These are phyloP conservation scores for Unio delphinus DNA, from an alignment of 2,888 invertebrate genomes.

Conservation along the genomic window DNA sequence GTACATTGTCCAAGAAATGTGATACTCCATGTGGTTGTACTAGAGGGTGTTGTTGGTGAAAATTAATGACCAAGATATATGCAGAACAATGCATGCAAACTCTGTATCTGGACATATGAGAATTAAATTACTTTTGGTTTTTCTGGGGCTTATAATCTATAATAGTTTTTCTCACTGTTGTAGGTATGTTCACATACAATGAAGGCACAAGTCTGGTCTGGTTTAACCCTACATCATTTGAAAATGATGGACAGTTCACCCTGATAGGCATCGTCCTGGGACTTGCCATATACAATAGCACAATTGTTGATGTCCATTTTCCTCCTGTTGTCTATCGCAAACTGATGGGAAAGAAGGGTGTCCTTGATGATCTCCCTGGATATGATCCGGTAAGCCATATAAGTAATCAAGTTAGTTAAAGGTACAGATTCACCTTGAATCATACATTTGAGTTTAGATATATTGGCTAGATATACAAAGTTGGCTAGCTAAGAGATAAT, in stretches of 20 bases:
- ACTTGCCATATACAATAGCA: conserved; percentile 95
- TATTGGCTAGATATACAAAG: background rate
- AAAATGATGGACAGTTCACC: conserved; percentile 94
- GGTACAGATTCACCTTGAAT: background rate
- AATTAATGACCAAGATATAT: too few species aligned
- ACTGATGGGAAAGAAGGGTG: conserved; percentile 89
- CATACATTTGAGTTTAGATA: background rate
- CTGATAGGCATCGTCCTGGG: conserved; percentile 94
- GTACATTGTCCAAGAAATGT: too few species aligned
- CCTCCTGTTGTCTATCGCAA: conserved; percentile 97
- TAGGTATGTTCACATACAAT: conserved; percentile 76
- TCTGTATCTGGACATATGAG: background rate
- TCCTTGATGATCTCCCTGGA: conserved; percentile 88
- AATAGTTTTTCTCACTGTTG: conserved; percentile 10
- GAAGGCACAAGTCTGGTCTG: conserved; percentile 78
- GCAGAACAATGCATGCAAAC: too few species aligned
- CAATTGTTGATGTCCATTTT: conserved; percentile 93
- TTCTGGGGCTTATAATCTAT: background rate
- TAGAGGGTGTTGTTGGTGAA: too few species aligned
- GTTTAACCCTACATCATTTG: conserved; percentile 95
- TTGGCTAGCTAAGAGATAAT: too few species aligned
- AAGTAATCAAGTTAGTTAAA: background rate
- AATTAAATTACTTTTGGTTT: background rate
- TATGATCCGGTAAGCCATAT: conserved; percentile 84
- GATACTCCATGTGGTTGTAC: too few species aligned